Base-by-base conservation (phyloP, 1,140 invertebrate genomes). In the Drosophila pruinosa region DNA sequence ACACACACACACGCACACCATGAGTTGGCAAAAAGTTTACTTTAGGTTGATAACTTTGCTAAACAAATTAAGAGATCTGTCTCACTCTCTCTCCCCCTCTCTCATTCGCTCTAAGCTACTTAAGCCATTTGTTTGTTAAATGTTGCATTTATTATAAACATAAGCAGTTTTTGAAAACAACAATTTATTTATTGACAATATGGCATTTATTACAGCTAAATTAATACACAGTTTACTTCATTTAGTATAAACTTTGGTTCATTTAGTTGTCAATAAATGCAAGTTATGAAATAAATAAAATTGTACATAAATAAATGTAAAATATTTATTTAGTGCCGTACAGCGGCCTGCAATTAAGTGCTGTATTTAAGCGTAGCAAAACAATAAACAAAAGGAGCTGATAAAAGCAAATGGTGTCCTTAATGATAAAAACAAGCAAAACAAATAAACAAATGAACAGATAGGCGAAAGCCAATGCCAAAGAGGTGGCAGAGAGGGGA, bases 401-500 rank as follows among this genome's bases (percentile, higher is more conserved):
- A 59, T 52, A 68, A 69, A 70, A 34, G 50, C n/a, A 70, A 61
- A 62, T 64, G 58, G 24, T 73, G 59, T 76, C 72, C 69, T 57
- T 64, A 57, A 52, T 63, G 67, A 43, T 47, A 62, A 65, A 75
- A 62, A 39, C 38, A 68, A 61, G 48, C 53, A 57, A 69, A 68
- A 53, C 50, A 73, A 59, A 71, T 56, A 63, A 62, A 36, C 57
- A 64, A 36, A 41, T 2, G 47, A 41, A 59, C 28, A 39, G 28
- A 61, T 22, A 26, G 31, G 21, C 24, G n/a, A 57, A 45, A 38
- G 53, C 58, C 50, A 24, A 73, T 62, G 26, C 26, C 48, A 62
- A 73, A 73, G 1, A 10, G 2, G 39, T 21, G 39, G 10, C 1
- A n/a, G 22, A 7, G 34, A 3, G 12, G 14, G 5, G 8, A 8